phyloP scores from a whole-genome alignment of 2,797 vertebrate genomes.

The Chaetophractus vellerosus region DNA sequence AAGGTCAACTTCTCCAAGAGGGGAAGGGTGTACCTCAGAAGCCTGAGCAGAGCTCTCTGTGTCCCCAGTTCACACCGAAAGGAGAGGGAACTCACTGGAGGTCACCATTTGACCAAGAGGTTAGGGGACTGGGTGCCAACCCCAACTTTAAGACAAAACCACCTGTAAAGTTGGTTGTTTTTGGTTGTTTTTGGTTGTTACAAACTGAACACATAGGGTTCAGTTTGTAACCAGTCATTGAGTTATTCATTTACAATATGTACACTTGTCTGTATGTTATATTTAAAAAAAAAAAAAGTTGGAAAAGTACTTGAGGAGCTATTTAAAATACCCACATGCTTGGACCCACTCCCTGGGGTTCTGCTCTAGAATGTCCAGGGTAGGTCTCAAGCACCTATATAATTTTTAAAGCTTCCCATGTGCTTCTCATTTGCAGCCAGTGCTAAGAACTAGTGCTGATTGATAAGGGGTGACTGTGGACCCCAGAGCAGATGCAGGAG shows the following conservation, averaged over 20 bases:
- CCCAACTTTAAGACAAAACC: not conserved
- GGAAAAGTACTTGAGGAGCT: not conserved
- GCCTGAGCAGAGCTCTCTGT: not conserved
- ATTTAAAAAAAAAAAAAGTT: too few species aligned
- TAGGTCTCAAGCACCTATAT: not conserved
- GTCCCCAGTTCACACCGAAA: not conserved
- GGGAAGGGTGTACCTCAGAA: not conserved
- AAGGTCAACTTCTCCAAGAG: not conserved
- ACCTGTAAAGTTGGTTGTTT: not conserved
- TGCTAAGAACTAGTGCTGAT: constrained; percentile 24
- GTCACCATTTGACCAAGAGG: not conserved
- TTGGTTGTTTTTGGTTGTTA: too few species aligned
- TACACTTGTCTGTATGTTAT: not conserved
- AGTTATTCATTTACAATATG: not conserved
- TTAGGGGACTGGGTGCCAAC: not conserved
- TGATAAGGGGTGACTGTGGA: not conserved
- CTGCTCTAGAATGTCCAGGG: constrained; percentile 26
- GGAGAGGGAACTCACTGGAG: not conserved
- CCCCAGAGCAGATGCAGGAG: not conserved
- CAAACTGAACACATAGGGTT: too few species aligned
- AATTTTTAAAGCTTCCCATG: not conserved
- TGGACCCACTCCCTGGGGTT: not conserved
- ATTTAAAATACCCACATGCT: not conserved
- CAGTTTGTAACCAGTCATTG: not conserved
- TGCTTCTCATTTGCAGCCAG: not conserved